Evolutionary conservation across 2,888 invertebrate species (phyloP).

Genomic region (Tolmerus cingulatus): DNA sequence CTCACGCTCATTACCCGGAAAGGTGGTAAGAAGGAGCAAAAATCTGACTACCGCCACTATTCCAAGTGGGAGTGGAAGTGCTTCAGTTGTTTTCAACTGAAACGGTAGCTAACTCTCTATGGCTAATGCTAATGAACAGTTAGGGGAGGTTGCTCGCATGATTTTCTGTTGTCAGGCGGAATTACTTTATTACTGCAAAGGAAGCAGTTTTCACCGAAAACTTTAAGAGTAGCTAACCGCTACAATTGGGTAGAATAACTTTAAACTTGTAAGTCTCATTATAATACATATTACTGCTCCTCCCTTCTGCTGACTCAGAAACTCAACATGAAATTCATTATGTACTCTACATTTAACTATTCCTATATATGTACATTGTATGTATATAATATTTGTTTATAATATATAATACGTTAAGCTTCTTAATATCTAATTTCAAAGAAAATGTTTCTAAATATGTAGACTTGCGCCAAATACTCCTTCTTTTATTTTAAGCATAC

Average conservation of each 20-base stretch:
- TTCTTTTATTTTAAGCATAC: too few relatives aligned
- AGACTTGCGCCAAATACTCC: too few relatives aligned
- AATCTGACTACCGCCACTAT: not conserved
- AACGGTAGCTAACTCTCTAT: not conserved
- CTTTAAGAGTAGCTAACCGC: not conserved
- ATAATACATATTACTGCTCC: not conserved
- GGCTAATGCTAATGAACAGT: not conserved
- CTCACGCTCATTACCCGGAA: not conserved
- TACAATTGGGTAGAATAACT: not conserved
- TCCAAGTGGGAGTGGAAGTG: not conserved
- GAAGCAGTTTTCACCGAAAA: not conserved
- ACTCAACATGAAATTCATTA: too few relatives aligned
- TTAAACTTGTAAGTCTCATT: not conserved
- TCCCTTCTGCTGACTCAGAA: not conserved
- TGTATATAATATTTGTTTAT: too few relatives aligned
- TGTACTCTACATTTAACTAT: too few relatives aligned
- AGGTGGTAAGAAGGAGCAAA: not conserved
- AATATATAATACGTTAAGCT: too few relatives aligned
- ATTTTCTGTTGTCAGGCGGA: not conserved
- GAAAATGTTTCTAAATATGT: too few relatives aligned
- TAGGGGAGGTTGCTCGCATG: not conserved
- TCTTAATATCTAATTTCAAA: too few relatives aligned
- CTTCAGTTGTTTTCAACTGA: not conserved
- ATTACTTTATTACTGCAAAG: not conserved
- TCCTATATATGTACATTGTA: too few relatives aligned